Percentiles rank a stretch among this genome's conserved stretches.
phyloP scores from a whole-genome alignment of 2,797 vertebrate genomes.

The Coccyzus lansbergi region DNA sequence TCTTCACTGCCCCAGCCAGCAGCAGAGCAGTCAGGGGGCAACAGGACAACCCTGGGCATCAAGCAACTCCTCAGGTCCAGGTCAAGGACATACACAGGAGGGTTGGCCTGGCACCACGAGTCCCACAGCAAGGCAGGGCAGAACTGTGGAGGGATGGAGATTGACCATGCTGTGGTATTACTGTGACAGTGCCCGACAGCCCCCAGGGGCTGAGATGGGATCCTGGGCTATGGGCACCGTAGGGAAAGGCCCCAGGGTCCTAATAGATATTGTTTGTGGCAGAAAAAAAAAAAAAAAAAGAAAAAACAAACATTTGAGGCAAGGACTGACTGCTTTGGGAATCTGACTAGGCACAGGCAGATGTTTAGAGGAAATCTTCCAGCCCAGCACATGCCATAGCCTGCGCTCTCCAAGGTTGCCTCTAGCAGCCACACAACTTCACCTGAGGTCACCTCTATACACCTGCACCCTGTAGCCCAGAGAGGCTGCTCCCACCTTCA shows the following conservation, averaged over 20 bases:
- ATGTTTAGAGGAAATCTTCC: neutral
- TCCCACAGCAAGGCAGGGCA: neutral
- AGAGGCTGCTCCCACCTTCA: rapidly evolving
- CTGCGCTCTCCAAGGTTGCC: too few relatives aligned
- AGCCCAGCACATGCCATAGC: rapidly evolving
- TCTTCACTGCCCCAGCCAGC: neutral
- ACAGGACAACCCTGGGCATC: neutral
- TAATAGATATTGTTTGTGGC: neutral
- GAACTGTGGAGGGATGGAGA: too few relatives aligned
- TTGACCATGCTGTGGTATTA: too few relatives aligned
- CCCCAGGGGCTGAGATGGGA: neutral
- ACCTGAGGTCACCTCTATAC: rapidly evolving
- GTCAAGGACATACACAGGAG: too few relatives aligned
- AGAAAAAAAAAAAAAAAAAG: neutral
- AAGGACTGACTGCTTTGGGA: neutral
- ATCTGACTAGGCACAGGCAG: too few relatives aligned
- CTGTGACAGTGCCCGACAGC: neutral
- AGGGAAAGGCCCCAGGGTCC: neutral
- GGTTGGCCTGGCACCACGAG: neutral
- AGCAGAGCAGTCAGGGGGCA: neutral
- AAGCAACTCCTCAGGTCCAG: neutral
- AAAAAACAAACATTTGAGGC: too few relatives aligned
- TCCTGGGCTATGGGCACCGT: neutral
- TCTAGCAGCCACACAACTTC: rapidly evolving
- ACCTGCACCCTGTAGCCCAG: neutral